A percentile compares a stretch with the other conserved stretches of the same genome.
phyloP scores from a whole-genome alignment of 2,888 invertebrate genomes.

The Hypomecis atomaria region DNA sequence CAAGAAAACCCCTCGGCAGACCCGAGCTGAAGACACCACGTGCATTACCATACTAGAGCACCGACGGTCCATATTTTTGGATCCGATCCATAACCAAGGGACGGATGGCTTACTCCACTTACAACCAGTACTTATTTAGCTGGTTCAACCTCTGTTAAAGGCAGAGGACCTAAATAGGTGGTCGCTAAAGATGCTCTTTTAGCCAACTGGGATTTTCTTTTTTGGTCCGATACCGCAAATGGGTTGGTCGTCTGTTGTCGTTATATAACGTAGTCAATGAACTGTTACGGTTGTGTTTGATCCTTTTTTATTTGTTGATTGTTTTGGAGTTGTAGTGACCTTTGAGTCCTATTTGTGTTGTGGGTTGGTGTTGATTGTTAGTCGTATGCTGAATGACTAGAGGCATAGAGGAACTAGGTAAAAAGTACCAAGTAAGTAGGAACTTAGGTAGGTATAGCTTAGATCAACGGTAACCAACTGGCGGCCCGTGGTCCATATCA shows the following conservation, averaged over 20 bases:
- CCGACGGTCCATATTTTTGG: conserved; percentile 75
- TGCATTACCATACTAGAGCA: conserved; percentile 69
- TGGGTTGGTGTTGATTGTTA: conserved; percentile 9
- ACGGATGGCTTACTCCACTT: conserved; percentile 63
- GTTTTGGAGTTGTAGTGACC: conserved; percentile 42
- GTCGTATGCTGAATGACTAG: neutral
- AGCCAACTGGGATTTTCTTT: conserved; percentile 64
- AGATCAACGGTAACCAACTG: too few species aligned
- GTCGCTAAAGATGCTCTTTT: conserved; percentile 67
- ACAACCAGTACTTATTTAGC: conserved; percentile 64
- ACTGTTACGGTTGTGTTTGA: conserved; percentile 34
- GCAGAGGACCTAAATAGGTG: conserved; percentile 63
- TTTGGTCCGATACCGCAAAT: conserved; percentile 64
- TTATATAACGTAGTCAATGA: conserved; percentile 57
- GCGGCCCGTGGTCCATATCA: too few species aligned
- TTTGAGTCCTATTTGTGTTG: conserved; percentile 23
- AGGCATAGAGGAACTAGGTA: too few species aligned
- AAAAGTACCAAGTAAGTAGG: too few species aligned
- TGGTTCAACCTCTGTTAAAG: conserved; percentile 57
- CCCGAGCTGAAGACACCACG: conserved; percentile 64
- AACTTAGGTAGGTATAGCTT: too few species aligned
- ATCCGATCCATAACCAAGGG: conserved; percentile 72
- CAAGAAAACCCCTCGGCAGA: conserved; percentile 57
- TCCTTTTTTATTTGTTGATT: conserved; percentile 37
- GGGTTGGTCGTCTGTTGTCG: conserved; percentile 45